phyloP scores from a whole-genome alignment of 2,888 invertebrate genomes.

The Endomychus coccineus region DNA sequence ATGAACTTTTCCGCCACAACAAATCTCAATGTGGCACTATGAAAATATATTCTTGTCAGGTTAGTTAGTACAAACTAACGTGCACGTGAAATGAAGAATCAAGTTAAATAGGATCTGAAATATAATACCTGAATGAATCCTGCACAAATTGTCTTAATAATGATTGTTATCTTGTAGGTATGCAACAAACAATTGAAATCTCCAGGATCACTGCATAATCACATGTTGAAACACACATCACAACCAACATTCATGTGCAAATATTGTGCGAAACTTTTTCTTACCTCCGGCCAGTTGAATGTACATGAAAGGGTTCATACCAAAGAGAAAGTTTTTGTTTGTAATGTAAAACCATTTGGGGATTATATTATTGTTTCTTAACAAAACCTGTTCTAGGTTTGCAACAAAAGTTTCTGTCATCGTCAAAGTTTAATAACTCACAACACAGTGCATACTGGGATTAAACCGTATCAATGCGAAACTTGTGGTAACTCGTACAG shows the following conservation, averaged over 20 bases:
- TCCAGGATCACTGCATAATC: slow-evolving; percentile 35
- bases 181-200: slow-evolving; percentile 35
- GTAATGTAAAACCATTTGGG: slow-evolving; percentile 28
- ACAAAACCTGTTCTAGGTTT: slow-evolving; percentile 35
- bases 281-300: slow-evolving; percentile 34
- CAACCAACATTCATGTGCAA: slow-evolving; percentile 33
- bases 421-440: slow-evolving; percentile 47
- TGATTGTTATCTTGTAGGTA: slow-evolving; percentile 27
- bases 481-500: slow-evolving; percentile 45
- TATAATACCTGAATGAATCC: too few species aligned
- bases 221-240: slow-evolving; percentile 34
- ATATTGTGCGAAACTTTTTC: slow-evolving; percentile 37
- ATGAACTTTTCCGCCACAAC: slow-evolving; percentile 37
- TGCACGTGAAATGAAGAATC: slow-evolving; percentile 1
- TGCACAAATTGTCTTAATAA: too few species aligned
- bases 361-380: not conserved
- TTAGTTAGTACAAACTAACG: too few species aligned
- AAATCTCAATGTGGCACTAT: slow-evolving; percentile 44
- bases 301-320: slow-evolving; percentile 39
- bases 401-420: slow-evolving; percentile 45
- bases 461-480: slow-evolving; percentile 47
- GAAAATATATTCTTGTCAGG: slow-evolving; percentile 40
- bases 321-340: slow-evolving; percentile 36
- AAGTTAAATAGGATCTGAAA: too few species aligned
- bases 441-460: slow-evolving; percentile 44